These are phyloP conservation scores for Alectoris magna DNA, from an alignment of 2,797 vertebrate species.

Conservation along the genomic window DNA sequence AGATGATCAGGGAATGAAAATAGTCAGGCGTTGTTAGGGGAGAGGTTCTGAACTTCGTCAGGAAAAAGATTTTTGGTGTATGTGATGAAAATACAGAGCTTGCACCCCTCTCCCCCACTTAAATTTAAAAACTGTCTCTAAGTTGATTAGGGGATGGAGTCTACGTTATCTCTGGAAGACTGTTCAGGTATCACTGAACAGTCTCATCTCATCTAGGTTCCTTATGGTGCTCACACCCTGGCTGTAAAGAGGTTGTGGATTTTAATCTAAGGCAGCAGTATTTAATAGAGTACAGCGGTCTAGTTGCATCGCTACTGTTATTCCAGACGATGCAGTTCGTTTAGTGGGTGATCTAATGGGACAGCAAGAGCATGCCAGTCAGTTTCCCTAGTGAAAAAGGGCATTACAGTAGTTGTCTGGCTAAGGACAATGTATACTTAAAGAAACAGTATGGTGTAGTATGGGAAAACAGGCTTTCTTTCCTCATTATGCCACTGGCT, in stretches of 20 bases:
- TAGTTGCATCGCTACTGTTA: not conserved
- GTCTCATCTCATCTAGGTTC: not conserved
- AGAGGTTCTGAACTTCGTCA: not conserved
- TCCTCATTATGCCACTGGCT: not conserved
- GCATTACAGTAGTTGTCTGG: not conserved
- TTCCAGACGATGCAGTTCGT: not conserved
- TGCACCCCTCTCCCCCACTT: not conserved
- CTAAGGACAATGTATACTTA: rapidly evolving
- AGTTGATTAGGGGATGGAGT: not conserved
- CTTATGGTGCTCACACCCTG: not conserved
- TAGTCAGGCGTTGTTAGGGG: not conserved
- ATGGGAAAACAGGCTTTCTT: not conserved
- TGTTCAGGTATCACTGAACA: not conserved
- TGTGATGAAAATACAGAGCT: not conserved
- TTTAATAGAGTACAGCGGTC: not conserved
- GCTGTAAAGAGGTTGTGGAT: not conserved
- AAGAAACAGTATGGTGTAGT: too few species aligned
- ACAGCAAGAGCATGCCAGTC: not conserved
- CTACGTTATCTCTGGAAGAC: not conserved
- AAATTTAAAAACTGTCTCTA: not conserved
- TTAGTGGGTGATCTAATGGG: not conserved
- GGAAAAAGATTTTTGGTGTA: not conserved
- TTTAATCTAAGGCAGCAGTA: not conserved
- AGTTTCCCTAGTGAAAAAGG: not conserved
- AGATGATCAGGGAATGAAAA: not conserved